A percentile compares a stretch with the other conserved stretches of the same genome.
Evolutionary conservation across 2,888 invertebrate genomes (phyloP).

Genomic region (Tillus elongatus): DNA sequence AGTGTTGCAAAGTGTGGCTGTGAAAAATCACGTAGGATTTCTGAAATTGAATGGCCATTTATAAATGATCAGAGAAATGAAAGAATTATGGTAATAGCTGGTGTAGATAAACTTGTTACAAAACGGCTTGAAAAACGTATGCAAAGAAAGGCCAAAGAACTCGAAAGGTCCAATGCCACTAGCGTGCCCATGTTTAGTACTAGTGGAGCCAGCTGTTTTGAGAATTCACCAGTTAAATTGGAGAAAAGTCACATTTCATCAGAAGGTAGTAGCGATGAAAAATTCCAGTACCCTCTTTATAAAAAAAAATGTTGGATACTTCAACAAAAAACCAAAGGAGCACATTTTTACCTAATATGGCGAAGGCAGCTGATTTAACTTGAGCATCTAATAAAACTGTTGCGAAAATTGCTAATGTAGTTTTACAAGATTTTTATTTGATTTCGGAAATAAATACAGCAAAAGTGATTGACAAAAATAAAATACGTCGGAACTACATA

Average conservation of each 20-base stretch:
- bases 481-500: slow-evolving; percentile 16
- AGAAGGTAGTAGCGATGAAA: no score
- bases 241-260: not conserved
- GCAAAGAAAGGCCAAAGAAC: slow-evolving; percentile 1
- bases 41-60: slow-evolving; percentile 9
- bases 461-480: slow-evolving; percentile 15
- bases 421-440: slow-evolving; percentile 12
- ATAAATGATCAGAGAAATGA: slow-evolving; percentile 11
- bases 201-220: not conserved
- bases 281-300: no score
- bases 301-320: not conserved
- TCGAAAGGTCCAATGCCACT: no score
- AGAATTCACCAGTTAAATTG: no score
- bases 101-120: slow-evolving; percentile 8
- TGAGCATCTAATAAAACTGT: slow-evolving; percentile 15
- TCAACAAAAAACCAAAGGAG: slow-evolving; percentile 11
- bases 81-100: slow-evolving; percentile 12
- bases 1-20: slow-evolving; percentile 9
- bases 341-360: slow-evolving; percentile 4
- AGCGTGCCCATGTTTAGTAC: not conserved
- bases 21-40: slow-evolving; percentile 8
- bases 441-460: slow-evolving; percentile 9
- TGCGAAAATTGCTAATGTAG: slow-evolving; percentile 15
- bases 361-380: slow-evolving; percentile 16
- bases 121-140: slow-evolving; percentile 1